Conservation (phyloP, 2,888 invertebrate genomes). For the Steinernema hermaphroditum region DNA sequence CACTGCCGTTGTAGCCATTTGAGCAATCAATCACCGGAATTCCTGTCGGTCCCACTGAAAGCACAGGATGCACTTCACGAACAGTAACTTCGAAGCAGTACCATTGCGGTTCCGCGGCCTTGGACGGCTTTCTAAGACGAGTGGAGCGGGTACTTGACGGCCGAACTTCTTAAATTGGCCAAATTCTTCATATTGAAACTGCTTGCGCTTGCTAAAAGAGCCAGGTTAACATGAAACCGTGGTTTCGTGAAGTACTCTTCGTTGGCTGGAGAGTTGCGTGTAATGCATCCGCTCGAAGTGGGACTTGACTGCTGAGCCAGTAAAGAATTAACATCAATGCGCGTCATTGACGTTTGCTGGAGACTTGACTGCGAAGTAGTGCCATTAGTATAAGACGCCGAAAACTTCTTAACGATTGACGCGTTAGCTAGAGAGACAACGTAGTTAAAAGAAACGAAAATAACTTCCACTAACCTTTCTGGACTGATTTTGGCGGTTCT, state of each 20-base stretch:
- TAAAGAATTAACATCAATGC: slow-evolving; percentile 7
- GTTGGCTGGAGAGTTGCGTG: not conserved
- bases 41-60: slow-evolving; percentile 48
- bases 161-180: slow-evolving; percentile 21
- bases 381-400: not conserved
- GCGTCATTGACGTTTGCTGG: not conserved
- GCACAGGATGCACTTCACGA: too few species aligned
- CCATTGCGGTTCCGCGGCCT: not conserved
- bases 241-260: not conserved
- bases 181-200: slow-evolving; percentile 16
- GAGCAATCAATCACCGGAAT: slow-evolving; percentile 52
- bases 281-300: not conserved
- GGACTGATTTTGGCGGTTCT: not conserved
- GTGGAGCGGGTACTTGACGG: not conserved
- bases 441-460: not conserved
- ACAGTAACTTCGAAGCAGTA: not conserved
- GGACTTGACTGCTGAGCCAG: not conserved
- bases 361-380: not conserved
- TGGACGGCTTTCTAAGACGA: not conserved
- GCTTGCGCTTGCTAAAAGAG: not conserved
- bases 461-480: not conserved
- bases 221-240: not conserved
- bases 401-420: not conserved
- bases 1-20: slow-evolving; percentile 43
- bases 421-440: not conserved